Evolutionary conservation across 2,113 vertebrate genomes (phyloP), one percentile per base, ranked within the genome.

Genomic region (Hucho hucho): DNA sequence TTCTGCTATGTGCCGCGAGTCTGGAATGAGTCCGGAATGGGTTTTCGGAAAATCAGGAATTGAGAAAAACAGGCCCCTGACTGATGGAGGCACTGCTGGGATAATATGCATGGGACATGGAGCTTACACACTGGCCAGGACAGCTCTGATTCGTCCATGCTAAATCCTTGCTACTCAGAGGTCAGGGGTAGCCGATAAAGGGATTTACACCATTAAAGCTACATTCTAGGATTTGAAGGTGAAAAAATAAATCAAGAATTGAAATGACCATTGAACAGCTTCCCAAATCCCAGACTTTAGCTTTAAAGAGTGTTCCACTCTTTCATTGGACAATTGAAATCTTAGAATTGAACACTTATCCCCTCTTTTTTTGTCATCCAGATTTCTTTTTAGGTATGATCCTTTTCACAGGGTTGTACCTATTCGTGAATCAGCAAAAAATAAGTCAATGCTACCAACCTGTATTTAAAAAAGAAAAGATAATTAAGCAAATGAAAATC

Each of bases 271-370:
- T 12, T 43, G 9, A 43, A 43, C 37, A 43, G 37, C 37, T 43
- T 43, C 37, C 37, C 37, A 43, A 43, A 43, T 43, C 37, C 37
- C 37, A 43, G 37, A 43, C 37, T 43, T 43, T 43, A 43, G 37
- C 37, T 11, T 43, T 43, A 43, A 14, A 28, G 22, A 9, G 1
- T 5, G 46, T 64, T 71, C 4, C 25, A 16, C 16, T 11, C 29
- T 73, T 80, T 84, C 53, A 24, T 61, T 72, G 77, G 37, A 37
- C 79, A 37, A 61, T 29, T 49, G 79, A 76, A 79, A 47, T n/a
- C 26, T 70, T 3, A 14, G n/a, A 69, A 22, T 69, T 47, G 0
- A 70, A 1, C 24, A 64, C 46, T 32, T 47, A 26, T 69, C 22
- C 7, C 0, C 14, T 61, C 2, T 22, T 16, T 61, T 24, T 22